phyloP scores from a whole-genome alignment of 1,140 invertebrate genomes.

The Drosophila grimshawi region DNA sequence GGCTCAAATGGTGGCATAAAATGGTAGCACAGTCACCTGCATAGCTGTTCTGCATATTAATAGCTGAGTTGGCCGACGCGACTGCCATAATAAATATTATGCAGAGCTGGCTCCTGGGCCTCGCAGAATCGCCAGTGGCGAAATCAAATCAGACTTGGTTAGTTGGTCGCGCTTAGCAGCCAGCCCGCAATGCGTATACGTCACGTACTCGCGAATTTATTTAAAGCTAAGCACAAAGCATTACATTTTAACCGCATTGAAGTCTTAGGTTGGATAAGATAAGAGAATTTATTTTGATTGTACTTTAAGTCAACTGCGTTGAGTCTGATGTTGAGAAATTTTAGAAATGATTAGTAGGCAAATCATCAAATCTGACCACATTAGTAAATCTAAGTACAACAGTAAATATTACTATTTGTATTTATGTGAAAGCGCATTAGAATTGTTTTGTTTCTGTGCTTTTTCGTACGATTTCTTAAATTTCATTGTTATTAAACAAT shows the following conservation, averaged over 20 bases:
- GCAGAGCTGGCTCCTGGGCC: constrained; percentile 10
- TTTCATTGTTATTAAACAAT: not conserved
- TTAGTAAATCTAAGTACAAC: too few species aligned
- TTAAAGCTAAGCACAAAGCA: constrained; percentile 8
- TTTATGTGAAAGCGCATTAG: too few species aligned
- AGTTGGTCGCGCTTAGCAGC: constrained; percentile 20
- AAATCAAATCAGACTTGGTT: constrained; percentile 24
- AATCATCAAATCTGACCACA: too few species aligned
- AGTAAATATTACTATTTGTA: too few species aligned
- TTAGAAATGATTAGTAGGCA: not conserved
- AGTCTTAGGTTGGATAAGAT: not conserved
- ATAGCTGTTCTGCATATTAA: constrained; percentile 73
- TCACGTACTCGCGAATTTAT: constrained; percentile 13
- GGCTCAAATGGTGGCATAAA: constrained; percentile 75
- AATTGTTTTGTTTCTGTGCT: too few species aligned
- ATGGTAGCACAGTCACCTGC: constrained; percentile 77
- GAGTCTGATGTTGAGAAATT: too few species aligned
- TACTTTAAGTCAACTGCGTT: not conserved
- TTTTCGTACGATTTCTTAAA: not conserved
- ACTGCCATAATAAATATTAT: constrained; percentile 68
- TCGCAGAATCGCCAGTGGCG: not conserved
- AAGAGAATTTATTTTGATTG: not conserved
- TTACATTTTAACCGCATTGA: constrained; percentile 17
- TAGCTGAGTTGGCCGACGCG: constrained; percentile 51
- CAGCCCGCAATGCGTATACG: constrained; percentile 53